phyloP scores from a whole-genome alignment of 2,888 invertebrate genomes.

The Lepidonotus clava region DNA sequence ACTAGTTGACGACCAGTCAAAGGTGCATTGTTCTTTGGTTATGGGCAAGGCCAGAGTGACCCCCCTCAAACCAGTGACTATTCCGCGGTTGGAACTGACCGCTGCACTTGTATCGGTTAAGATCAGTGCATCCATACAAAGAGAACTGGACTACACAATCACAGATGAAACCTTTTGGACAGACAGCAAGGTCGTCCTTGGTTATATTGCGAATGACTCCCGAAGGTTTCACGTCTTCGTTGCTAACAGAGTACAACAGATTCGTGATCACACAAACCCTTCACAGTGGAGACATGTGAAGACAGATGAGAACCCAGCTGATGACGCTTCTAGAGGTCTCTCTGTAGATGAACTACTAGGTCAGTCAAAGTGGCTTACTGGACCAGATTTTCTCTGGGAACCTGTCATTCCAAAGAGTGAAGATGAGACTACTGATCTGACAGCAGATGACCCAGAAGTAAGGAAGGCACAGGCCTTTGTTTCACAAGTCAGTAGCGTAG shows the following conservation, averaged over 20 bases:
- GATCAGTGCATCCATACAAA: constrained; percentile 46
- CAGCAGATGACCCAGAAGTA: constrained; percentile 47
- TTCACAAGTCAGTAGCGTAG: not conserved
- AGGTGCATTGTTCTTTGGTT: constrained; percentile 55
- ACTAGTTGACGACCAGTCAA: not conserved
- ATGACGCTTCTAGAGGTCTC: constrained; percentile 68
- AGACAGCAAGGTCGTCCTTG: constrained; percentile 57
- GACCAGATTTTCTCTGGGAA: constrained; percentile 60
- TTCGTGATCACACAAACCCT: constrained; percentile 60
- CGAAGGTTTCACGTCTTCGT: constrained; percentile 68
- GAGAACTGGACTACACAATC: constrained; percentile 49
- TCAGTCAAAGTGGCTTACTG: constrained; percentile 54
- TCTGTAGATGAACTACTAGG: constrained; percentile 55
- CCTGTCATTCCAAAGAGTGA: not conserved
- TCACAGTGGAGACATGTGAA: constrained; percentile 68
- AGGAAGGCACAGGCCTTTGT: not conserved
- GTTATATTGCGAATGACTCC: constrained; percentile 61
- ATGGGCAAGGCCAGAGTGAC: constrained; percentile 56
- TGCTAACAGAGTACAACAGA: constrained; percentile 66
- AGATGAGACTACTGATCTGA: not conserved
- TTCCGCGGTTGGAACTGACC: constrained; percentile 57
- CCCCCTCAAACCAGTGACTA: constrained; percentile 50
- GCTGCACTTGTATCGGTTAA: constrained; percentile 55
- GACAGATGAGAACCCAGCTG: constrained; percentile 71
- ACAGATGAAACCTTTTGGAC: constrained; percentile 59